These are phyloP conservation scores for Drosophila tani DNA, from an alignment of 1,140 invertebrate species.

Conservation along the genomic window DNA sequence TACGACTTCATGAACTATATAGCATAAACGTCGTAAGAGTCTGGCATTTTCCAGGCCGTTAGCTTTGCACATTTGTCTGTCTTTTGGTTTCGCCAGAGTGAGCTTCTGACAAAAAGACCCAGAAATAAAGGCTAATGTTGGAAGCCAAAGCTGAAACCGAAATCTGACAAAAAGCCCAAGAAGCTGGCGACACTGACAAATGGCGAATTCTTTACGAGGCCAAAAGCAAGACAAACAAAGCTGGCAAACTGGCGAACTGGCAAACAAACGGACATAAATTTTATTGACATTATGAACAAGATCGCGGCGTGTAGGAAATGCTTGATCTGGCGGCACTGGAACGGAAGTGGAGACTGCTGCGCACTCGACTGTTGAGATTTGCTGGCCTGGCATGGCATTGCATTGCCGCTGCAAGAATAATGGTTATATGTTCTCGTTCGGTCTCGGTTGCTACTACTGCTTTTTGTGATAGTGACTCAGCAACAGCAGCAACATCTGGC, in stretches of 20 bases:
- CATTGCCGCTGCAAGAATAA: constrained; percentile 64
- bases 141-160: constrained; percentile 10
- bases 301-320: constrained; percentile 65
- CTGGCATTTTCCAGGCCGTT: constrained; percentile 63
- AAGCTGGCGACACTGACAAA: constrained; percentile 74
- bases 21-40: constrained; percentile 10
- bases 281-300: constrained; percentile 82
- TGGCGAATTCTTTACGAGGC: constrained; percentile 77
- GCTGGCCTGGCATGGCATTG: constrained; percentile 24
- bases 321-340: constrained; percentile 54
- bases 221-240: constrained; percentile 45
- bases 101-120: constrained; percentile 18
- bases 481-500: constrained; percentile 34
- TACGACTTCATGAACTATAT: constrained; percentile 10
- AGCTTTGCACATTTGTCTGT: constrained; percentile 34
- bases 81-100: constrained; percentile 55
- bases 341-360: constrained; percentile 68
- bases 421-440: constrained; percentile 49
- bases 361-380: constrained; percentile 73
- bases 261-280: constrained; percentile 78
- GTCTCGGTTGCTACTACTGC: constrained; percentile 7
- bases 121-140: constrained; percentile 34
- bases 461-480: constrained; percentile 26
- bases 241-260: constrained; percentile 18
- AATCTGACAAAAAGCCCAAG: constrained; percentile 22